A percentile compares a stretch with the other conserved stretches of the same genome.
phyloP scores from a whole-genome alignment of 2,797 vertebrate species.

The Cynopterus sphinx region DNA sequence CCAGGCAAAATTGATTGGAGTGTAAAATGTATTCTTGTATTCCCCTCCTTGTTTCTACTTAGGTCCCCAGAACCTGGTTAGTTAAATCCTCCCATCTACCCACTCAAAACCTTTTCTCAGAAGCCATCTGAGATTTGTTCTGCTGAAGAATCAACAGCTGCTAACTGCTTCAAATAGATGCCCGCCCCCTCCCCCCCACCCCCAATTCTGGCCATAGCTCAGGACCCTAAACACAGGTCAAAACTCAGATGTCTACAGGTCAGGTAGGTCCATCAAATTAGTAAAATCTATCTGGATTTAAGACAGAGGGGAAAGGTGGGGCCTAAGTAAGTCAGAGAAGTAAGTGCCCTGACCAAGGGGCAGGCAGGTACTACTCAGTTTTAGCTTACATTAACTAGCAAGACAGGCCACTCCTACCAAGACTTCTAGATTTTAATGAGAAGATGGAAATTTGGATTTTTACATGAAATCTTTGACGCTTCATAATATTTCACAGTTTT shows the following conservation, averaged over 20 bases:
- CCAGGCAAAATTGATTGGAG: not conserved
- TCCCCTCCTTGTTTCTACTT: not conserved
- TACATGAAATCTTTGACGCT: not conserved
- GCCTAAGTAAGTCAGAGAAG: not conserved
- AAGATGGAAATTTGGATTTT: not conserved
- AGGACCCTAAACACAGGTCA: not conserved
- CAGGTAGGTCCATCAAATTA: not conserved
- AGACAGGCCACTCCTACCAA: not conserved
- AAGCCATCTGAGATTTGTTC: not conserved
- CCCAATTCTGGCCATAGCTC: too few relatives aligned
- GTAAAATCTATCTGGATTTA: conserved; percentile 13
- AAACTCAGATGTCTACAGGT: not conserved
- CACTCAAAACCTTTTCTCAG: not conserved
- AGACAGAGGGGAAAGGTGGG: not conserved
- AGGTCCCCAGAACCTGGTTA: not conserved
- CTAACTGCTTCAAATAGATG: not conserved
- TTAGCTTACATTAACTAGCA: not conserved
- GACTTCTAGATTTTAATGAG: not conserved
- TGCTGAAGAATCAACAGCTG: not conserved
- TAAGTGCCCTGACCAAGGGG: accelerated
- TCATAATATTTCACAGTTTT: not conserved
- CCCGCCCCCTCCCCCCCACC: too few relatives aligned
- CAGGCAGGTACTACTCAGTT: not conserved
- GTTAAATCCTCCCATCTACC: not conserved
- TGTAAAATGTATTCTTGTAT: not conserved